Base-by-base conservation (phyloP, 2,888 invertebrate species). In the Yponomeuta plumbellus region DNA sequence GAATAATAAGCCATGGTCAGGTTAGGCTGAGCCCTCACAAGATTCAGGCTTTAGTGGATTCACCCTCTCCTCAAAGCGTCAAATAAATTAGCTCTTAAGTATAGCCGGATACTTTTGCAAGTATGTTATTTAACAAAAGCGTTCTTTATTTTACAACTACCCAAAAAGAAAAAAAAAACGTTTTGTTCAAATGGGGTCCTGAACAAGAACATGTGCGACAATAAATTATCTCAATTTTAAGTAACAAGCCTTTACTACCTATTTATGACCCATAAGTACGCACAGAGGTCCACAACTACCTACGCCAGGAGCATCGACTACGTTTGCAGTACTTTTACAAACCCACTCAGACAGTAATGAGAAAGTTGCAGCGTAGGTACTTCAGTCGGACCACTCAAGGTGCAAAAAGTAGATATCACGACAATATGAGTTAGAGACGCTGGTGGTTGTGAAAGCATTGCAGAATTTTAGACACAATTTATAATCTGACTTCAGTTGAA, bases 231-330 rank as follows among this genome's bases (percentile, higher is more conserved):
- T n/a, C 17, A n/a, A n/a, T 34, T 5, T 39, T 63, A 22, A 63
- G 39, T 21, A 63, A 22, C 62, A 39, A 63, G n/a, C 67, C 65
- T n/a, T 70, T 74, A 26, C 65, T 77, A 21, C 66, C 69, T 5
- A 70, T 77, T 10, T 80, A 72, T 65, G 67, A 67, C n/a, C 67
- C 65, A 21, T 26, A 67, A 68, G 1, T 67, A 59, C 8, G 77
- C 75, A 69, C 69, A 23, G 68, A 57, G 66, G 26, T 70, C 26
- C 66, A 67, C 67, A n/a, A n/a, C n/a, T n/a, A 65, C 65, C n/a
- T 68, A 70, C 65, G 70, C 69, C 11, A 67, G 64, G 20, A 63
- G 62, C 39, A 8, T n/a, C 17, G 62, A 40, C 5, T 63, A 63
- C 21, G 62, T n/a, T 34, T 13, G 62, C 62, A 17, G 44, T 63